phyloP scores from a whole-genome alignment of 2,113 vertebrate genomes.

The Podarcis muralis region DNA sequence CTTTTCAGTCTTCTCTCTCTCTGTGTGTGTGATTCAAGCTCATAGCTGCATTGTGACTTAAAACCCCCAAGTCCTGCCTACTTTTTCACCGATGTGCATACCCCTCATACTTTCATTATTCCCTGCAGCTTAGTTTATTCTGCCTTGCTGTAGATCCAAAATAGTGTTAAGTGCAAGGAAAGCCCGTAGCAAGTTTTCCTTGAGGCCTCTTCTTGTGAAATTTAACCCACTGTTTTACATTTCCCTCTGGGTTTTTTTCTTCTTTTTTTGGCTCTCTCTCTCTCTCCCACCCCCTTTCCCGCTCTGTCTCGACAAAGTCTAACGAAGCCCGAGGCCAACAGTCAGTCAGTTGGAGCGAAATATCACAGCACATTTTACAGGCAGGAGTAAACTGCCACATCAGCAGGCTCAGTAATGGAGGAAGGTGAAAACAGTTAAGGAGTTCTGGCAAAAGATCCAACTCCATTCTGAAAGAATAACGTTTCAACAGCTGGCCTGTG shows the following conservation, averaged over 20 bases:
- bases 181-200: constrained; percentile 42
- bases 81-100: not conserved
- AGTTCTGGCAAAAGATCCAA: not conserved
- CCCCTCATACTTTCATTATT: constrained; percentile 5
- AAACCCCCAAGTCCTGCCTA: not conserved
- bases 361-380: constrained; percentile 28
- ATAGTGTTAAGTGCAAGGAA: constrained; percentile 44
- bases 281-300: not conserved
- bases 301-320: constrained; percentile 45
- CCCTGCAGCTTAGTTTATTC: not conserved
- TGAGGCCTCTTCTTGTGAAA: constrained; percentile 62
- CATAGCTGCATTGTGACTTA: not conserved
- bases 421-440: not conserved
- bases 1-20: not conserved
- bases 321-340: constrained; percentile 37
- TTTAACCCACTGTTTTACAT: constrained; percentile 57
- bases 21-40: not conserved
- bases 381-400: constrained; percentile 28
- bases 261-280: not conserved
- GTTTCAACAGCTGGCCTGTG: constrained; percentile 1
- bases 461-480: not conserved
- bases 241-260: constrained; percentile 36
- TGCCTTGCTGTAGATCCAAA: not conserved
- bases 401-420: constrained; percentile 22
- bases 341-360: constrained; percentile 38